phyloP scores from a whole-genome alignment of 2,888 invertebrate species.

The Pristionchus fissidentatus region DNA sequence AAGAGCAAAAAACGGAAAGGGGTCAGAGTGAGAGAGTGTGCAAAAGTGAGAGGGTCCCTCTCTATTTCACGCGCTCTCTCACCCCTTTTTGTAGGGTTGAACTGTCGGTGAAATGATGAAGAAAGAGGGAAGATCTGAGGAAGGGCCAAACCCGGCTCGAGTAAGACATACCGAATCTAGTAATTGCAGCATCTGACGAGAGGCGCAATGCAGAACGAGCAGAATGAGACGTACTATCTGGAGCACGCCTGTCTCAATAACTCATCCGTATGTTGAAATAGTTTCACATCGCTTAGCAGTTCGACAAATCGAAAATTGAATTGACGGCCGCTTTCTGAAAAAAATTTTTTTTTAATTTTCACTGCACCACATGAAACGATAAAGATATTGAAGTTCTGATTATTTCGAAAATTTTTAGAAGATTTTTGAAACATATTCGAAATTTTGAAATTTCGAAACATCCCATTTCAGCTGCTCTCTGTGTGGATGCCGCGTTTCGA shows the following conservation, averaged over 20 bases:
- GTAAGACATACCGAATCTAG: not conserved
- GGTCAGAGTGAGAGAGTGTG: constrained; percentile 15
- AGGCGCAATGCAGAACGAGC: not conserved
- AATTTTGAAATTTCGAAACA: not conserved
- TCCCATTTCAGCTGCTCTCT: not conserved
- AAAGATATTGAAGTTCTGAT: too few relatives aligned
- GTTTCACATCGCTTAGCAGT: too few relatives aligned
- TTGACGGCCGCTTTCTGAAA: too few relatives aligned
- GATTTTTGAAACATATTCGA: too few relatives aligned
- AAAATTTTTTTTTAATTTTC: too few relatives aligned
- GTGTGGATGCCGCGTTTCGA: not conserved
- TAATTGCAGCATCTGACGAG: not conserved
- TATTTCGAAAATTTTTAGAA: too few relatives aligned
- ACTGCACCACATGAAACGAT: too few relatives aligned
- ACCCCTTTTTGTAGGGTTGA: too few relatives aligned
- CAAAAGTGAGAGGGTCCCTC: too few relatives aligned
- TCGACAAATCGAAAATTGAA: too few relatives aligned
- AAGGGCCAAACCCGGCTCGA: not conserved
- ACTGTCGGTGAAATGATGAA: constrained; percentile 26
- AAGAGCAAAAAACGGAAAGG: not conserved
- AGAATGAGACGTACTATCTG: constrained; percentile 13
- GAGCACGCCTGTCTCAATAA: constrained; percentile 18
- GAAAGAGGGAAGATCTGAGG: not conserved
- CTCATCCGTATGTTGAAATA: not conserved
- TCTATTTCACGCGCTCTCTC: too few relatives aligned